Conservation (phyloP, 2,797 vertebrate genomes). For the Thunnus albacares region DNA sequence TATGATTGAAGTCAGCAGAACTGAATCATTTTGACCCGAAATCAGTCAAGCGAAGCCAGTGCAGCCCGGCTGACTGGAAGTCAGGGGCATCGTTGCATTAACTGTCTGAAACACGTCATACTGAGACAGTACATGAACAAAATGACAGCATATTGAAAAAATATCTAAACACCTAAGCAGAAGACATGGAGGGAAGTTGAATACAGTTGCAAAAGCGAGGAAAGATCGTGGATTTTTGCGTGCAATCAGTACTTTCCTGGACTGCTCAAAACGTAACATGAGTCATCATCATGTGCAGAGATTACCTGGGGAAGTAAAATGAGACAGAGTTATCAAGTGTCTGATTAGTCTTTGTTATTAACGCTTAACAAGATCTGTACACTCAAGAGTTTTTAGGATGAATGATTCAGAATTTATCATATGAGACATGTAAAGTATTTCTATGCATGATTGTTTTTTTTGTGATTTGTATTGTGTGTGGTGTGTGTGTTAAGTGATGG, state of each 20-base stretch:
- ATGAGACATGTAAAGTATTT: too few relatives aligned
- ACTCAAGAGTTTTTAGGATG: too few relatives aligned
- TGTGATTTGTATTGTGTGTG: too few relatives aligned
- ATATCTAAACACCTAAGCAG: not conserved
- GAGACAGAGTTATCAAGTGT: not conserved
- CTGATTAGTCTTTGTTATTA: not conserved
- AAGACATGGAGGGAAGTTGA: not conserved
- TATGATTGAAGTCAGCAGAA: conserved; percentile 8
- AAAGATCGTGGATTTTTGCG: not conserved
- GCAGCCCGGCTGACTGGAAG: conserved; percentile 17
- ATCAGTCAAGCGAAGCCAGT: conserved; percentile 38
- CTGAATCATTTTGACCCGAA: conserved; percentile 28
- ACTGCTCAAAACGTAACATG: conserved; percentile 12
- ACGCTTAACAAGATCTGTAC: too few relatives aligned
- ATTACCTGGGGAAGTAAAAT: conserved; percentile 3
- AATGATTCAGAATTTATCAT: not conserved
- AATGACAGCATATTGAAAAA: not conserved
- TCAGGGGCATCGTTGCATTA: not conserved
- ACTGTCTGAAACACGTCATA: conserved; percentile 18
- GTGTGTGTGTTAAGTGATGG: too few relatives aligned
- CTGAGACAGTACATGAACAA: conserved; percentile 3
- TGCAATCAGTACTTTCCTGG: conserved; percentile 15
- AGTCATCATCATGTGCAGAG: conserved; percentile 13
- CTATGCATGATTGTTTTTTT: too few relatives aligned
- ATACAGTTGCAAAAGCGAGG: not conserved